Evolutionary conservation across 2,888 invertebrate genomes (phyloP), one percentile per base, ranked within the genome.

Genomic region (Aelia acuminata): DNA sequence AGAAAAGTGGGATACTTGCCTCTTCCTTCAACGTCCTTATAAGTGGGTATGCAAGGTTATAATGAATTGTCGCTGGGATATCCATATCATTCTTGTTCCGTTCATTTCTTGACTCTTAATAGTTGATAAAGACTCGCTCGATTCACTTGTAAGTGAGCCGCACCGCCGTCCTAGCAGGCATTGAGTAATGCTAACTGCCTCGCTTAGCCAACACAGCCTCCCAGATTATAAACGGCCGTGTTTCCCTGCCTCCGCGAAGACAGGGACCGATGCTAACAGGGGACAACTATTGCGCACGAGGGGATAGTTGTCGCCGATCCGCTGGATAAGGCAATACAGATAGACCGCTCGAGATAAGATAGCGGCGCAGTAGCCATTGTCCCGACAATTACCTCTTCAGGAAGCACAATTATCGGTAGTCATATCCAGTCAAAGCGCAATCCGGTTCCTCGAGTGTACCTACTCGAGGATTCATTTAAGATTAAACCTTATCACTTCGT

Each of bases 141-240:
- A 57, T 57, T 57, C 15, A 57, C 26, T 57, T 57, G 57, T 26
- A 57, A 57, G 57, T 57, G 3, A 13, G 57, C 13, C 26, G 57
- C 57, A 1, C 26, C 57, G 57, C 11, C 3, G 15, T 13, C 15
- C 15, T 13, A 1, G 8, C 4, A 26, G 57, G 26, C 57, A 57
- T 57, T 57, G 57, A 57, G 57, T 57, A 57, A 57, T 57, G 57
- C 57, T 57, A 26, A 26, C 57, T 57, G 57, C 57, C 15, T 26
- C 11, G 13, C 57, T 57, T 26, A 13, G 57, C 57, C 57, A 57
- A 57, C 57, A 13, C 57, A 57, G 26, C 57, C 26, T 26, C 57
- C 57, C 26, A 57, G 26, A 57, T 57, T 57, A 57, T 57, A 57
- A 57, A 57, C 26, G 57, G 57, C 57, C 57, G n/a, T 26, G n/a